phyloP scores from a whole-genome alignment of 2,797 vertebrate species.

The Serranus cabrilla region DNA sequence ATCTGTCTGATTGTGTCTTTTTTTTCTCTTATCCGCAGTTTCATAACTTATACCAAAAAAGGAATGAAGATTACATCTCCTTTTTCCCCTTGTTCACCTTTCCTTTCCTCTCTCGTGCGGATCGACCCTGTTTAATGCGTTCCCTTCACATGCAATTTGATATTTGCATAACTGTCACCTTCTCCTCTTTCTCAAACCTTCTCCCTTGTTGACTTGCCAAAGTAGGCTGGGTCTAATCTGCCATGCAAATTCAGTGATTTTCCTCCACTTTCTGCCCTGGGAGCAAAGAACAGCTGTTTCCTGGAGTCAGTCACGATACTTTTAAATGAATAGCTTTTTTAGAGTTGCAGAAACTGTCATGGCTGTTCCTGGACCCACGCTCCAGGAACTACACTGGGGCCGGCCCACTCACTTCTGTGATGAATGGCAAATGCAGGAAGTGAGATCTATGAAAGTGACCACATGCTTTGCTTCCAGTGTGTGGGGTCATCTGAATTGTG shows the following conservation, averaged over 20 bases:
- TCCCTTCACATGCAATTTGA: slow-evolving; percentile 28
- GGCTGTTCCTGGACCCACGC: slow-evolving; percentile 24
- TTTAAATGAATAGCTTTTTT: slow-evolving; percentile 23
- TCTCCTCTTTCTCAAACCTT: slow-evolving; percentile 33
- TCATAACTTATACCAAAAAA: neutral
- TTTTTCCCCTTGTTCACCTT: neutral
- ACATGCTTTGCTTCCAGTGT: slow-evolving; percentile 40
- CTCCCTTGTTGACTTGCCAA: slow-evolving; percentile 42
- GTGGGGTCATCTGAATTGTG: slow-evolving; percentile 2
- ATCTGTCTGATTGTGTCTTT: neutral
- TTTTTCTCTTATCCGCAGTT: neutral
- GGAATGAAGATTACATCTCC: neutral
- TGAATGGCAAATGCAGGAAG: slow-evolving; percentile 28
- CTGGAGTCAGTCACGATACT: slow-evolving; percentile 42
- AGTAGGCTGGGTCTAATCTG: slow-evolving; percentile 28
- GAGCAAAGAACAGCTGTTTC: slow-evolving; percentile 41
- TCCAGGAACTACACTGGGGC: slow-evolving; percentile 42
- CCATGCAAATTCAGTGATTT: slow-evolving; percentile 72
- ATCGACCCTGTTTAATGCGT: slow-evolving; percentile 3
- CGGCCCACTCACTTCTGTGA: slow-evolving; percentile 26
- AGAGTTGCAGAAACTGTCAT: neutral
- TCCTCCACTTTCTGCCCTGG: slow-evolving; percentile 2
- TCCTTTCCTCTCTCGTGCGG: neutral
- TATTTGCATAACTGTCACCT: slow-evolving; percentile 84
- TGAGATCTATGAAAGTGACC: slow-evolving; percentile 45